Percentiles rank a stretch among this genome's conserved stretches.
Evolutionary conservation across 2,888 invertebrate species (phyloP).

Genomic region (Microplitis deprimator): DNA sequence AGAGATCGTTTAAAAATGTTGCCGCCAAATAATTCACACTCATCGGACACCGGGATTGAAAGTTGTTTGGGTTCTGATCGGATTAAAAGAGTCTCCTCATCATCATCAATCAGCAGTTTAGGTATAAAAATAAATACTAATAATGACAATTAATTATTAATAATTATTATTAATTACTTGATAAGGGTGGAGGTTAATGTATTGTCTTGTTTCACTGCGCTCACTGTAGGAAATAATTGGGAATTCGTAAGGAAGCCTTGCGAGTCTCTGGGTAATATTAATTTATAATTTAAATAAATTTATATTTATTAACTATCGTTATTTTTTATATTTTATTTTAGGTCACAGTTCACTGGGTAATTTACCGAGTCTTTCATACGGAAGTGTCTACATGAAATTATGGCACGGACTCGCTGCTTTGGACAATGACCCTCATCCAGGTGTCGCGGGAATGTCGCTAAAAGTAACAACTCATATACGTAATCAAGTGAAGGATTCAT

Average conservation of each 20-base stretch:
- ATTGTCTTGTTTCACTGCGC: constrained; percentile 45
- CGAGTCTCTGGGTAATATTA: constrained; percentile 69
- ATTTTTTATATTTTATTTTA: constrained; percentile 45
- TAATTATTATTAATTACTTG: constrained; percentile 11
- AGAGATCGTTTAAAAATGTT: constrained; percentile 71
- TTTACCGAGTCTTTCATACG: constrained; percentile 75
- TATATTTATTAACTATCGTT: constrained; percentile 2
- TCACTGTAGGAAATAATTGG: constrained; percentile 69
- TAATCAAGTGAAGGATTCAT: constrained; percentile 77
- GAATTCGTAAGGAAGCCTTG: constrained; percentile 71
- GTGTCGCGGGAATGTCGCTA: constrained; percentile 84
- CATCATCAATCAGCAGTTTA: constrained; percentile 79
- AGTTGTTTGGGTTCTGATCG: constrained; percentile 70
- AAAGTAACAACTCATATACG: constrained; percentile 85
- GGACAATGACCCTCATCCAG: constrained; percentile 90
- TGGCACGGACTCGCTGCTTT: constrained; percentile 88
- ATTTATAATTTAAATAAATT: constrained; percentile 17
- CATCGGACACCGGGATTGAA: constrained; percentile 61
- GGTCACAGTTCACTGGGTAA: constrained; percentile 71
- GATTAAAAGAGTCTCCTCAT: constrained; percentile 80
- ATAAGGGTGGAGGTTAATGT: constrained; percentile 36
- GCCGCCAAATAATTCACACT: constrained; percentile 63
- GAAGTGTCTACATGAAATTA: constrained; percentile 89
- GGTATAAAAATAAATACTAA: constrained; percentile 61
- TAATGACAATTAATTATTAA: constrained; percentile 4